Conservation (phyloP, 1,140 invertebrate genomes). For the Drosophila ohnishii region DNA sequence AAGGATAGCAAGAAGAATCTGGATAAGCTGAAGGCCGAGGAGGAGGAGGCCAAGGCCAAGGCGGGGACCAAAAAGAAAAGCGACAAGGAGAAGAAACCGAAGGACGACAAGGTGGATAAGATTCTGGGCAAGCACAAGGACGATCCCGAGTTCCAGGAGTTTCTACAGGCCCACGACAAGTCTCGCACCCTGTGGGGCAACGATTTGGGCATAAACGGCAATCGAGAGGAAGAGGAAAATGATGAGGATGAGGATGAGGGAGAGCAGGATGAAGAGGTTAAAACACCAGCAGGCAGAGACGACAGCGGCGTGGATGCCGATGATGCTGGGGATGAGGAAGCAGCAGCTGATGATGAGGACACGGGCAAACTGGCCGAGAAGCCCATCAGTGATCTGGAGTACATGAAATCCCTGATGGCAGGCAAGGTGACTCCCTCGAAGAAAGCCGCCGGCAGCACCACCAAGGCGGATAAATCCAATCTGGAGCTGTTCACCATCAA, state of each 20-base stretch:
- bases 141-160: constrained; percentile 95
- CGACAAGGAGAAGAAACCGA: constrained; percentile 15
- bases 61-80: constrained; percentile 57
- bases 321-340: constrained; percentile 29
- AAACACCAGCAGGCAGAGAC: constrained; percentile 15
- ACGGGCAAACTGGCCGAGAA: constrained; percentile 85
- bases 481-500: constrained; percentile 85
- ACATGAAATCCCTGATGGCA: constrained; percentile 86
- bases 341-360: constrained; percentile 52
- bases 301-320: constrained; percentile 70
- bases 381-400: constrained; percentile 89
- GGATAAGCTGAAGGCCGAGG: constrained; percentile 68
- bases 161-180: constrained; percentile 90
- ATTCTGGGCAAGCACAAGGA: constrained; percentile 90
- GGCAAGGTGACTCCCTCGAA: constrained; percentile 57
- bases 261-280: constrained; percentile 67
- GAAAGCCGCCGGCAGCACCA: constrained; percentile 6
- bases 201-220: constrained; percentile 84
- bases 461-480: constrained; percentile 56
- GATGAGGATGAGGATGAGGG: constrained; percentile 66
- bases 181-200: constrained; percentile 88
- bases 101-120: constrained; percentile 84
- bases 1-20: constrained; percentile 87
- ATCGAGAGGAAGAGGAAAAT: constrained; percentile 58
- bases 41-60: constrained; percentile 53